These are phyloP conservation scores for Nasonia oneida DNA, from an alignment of 2,888 invertebrate species.

Conservation along the genomic window DNA sequence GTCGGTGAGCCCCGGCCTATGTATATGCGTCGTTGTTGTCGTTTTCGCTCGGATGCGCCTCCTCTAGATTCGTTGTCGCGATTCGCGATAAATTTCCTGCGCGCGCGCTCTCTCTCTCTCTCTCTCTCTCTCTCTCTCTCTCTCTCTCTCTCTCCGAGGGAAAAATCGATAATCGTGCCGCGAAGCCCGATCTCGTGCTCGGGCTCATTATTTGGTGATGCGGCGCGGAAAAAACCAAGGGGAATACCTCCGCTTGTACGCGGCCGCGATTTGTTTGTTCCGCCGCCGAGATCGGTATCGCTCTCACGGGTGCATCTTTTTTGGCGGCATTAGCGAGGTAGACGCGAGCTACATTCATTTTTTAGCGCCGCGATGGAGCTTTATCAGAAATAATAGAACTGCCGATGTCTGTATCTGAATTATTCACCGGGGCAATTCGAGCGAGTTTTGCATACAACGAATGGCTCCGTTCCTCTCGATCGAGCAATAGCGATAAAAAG, in stretches of 20 bases:
- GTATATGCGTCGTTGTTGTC: conserved; percentile 5
- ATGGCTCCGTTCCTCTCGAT: neutral
- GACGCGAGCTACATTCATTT: neutral
- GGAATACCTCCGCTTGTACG: neutral
- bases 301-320: neutral
- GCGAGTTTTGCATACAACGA: neutral
- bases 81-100: conserved; percentile 60
- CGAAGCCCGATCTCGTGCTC: conserved; percentile 4
- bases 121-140: no score
- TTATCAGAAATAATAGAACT: neutral
- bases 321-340: neutral
- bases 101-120: no score
- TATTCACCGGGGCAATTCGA: conserved; percentile 10
- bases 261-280: neutral
- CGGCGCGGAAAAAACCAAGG: neutral
- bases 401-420: neutral
- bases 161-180: conserved; percentile 55
- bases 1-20: conserved; percentile 36
- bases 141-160: neutral
- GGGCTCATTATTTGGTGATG: conserved; percentile 53
- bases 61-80: conserved; percentile 55
- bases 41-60: conserved; percentile 39
- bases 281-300: neutral
- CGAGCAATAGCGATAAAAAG: conserved; percentile 27
- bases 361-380: neutral